Conservation (phyloP, 2,888 invertebrate genomes). For the Philopedon plagiatum region DNA sequence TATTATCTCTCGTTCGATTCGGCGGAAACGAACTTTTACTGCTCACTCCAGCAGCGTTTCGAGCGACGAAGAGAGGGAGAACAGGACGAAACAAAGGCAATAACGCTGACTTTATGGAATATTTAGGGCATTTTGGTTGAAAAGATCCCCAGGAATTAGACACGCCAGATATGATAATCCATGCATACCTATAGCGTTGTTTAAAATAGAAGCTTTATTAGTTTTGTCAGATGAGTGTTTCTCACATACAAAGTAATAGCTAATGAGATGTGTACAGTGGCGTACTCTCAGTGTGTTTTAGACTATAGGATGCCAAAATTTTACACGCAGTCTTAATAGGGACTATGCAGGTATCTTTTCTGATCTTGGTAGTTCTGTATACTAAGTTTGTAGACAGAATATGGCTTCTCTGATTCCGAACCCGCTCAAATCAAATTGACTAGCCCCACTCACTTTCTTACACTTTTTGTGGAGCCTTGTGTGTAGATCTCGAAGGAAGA, state of each 20-base stretch:
- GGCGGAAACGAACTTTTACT: background rate
- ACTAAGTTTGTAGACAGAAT: too few relatives aligned
- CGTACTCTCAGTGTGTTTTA: too few relatives aligned
- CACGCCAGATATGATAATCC: background rate
- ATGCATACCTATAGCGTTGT: background rate
- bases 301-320: too few relatives aligned
- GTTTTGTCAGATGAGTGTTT: background rate
- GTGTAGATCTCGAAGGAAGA: too few relatives aligned
- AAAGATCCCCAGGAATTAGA: background rate
- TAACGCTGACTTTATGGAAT: background rate
- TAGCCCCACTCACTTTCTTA: too few relatives aligned
- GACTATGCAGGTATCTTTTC: too few relatives aligned
- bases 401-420: too few relatives aligned
- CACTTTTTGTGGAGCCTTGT: too few relatives aligned
- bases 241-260: background rate
- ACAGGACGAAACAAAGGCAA: background rate
- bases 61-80: background rate
- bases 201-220: background rate
- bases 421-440: too few relatives aligned
- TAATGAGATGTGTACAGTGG: background rate
- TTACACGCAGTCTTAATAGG: too few relatives aligned
- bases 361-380: too few relatives aligned
- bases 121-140: conserved; percentile 1
- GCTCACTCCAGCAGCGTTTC: background rate
- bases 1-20: background rate